phyloP scores from a whole-genome alignment of 2,113 vertebrate species.

The Eleginops maclovinus region DNA sequence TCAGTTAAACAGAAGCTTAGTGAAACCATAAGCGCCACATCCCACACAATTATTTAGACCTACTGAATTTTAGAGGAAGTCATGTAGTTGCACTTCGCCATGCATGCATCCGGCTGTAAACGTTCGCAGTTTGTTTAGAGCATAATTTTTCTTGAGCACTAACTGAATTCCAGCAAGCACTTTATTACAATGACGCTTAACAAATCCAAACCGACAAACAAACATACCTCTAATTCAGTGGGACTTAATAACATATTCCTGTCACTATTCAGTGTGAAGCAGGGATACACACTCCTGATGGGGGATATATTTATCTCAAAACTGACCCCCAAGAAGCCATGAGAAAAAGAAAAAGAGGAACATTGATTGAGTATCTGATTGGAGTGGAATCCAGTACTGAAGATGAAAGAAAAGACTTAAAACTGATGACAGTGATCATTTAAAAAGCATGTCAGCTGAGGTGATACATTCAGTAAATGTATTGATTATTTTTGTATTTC shows the following conservation, averaged over 20 bases:
- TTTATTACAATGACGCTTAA: not conserved
- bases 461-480: no score
- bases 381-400: not conserved
- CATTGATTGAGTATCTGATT: not conserved
- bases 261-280: not conserved
- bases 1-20: not conserved
- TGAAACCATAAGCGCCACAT: not conserved
- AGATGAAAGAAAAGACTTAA: not conserved
- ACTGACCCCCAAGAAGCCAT: not conserved
- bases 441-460: not conserved
- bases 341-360: not conserved
- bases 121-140: not conserved
- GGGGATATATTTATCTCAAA: not conserved
- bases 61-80: not conserved
- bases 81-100: not conserved
- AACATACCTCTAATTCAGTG: not conserved
- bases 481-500: no score
- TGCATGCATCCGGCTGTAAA: not conserved
- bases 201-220: not conserved
- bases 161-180: not conserved
- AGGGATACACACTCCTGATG: not conserved
- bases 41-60: not conserved
- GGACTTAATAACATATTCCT: not conserved
- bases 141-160: not conserved
- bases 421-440: not conserved